Conservation (phyloP, 37 sponge, comb jelly and placozoan genomes). For the Chondrosia reniformis region DNA sequence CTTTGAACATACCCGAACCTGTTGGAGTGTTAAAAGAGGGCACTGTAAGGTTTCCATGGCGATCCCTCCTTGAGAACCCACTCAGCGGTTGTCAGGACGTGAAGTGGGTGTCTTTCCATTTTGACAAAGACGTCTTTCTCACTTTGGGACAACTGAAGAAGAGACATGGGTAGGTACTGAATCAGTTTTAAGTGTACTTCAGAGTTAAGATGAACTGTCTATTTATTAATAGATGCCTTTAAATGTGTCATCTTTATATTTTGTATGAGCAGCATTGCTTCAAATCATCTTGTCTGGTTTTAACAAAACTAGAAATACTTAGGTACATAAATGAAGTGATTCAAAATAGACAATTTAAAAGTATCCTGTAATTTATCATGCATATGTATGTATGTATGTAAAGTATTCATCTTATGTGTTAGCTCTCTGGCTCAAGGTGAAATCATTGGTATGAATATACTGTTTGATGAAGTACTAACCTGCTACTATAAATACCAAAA, state of each 20-base stretch:
- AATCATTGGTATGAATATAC: slow-evolving; percentile 48
- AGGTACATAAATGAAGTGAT: too few species aligned
- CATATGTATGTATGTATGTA: too few species aligned
- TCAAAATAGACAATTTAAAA: too few species aligned
- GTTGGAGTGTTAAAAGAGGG: not conserved
- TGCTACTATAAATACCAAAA: not conserved
- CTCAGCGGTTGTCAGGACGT: not conserved
- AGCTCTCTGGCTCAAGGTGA: slow-evolving; percentile 46
- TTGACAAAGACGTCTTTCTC: not conserved
- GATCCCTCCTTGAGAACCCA: slow-evolving; percentile 1
- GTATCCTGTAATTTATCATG: too few species aligned
- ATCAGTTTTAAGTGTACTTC: too few species aligned
- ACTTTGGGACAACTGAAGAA: slow-evolving; percentile 18
- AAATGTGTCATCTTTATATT: too few species aligned
- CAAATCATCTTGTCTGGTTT: too few species aligned
- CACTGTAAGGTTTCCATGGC: slow-evolving; percentile 12
- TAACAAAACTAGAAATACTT: too few species aligned
- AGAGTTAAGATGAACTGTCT: too few species aligned
- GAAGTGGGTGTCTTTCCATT: not conserved
- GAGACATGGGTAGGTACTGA: slow-evolving; percentile 9
- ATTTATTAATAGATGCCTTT: too few species aligned
- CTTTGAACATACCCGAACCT: not conserved
- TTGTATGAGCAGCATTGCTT: too few species aligned
- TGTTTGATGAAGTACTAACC: slow-evolving; percentile 49
- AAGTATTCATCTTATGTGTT: not conserved